phyloP scores from a whole-genome alignment of 1,140 invertebrate species.

The Sinonovacula constricta region DNA sequence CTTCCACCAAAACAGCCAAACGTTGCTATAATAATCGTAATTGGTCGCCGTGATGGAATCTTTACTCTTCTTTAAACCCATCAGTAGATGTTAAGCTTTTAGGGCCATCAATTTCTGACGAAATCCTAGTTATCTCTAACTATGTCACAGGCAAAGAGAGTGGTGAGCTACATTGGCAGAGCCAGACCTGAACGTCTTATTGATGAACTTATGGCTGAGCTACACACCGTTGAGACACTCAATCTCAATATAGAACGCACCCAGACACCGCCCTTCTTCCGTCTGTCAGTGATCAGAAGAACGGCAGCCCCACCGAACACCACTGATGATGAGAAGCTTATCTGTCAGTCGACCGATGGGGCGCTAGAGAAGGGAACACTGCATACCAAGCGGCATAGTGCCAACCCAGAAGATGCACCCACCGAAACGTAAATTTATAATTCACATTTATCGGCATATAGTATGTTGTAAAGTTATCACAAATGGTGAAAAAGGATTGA shows the following conservation, averaged over 20 bases:
- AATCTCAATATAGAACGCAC: conserved; percentile 97
- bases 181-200: conserved; percentile 93
- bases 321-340: conserved; percentile 73
- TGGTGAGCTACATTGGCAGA: conserved; percentile 93
- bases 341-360: conserved; percentile 72
- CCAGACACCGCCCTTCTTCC: conserved; percentile 98
- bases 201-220: conserved; percentile 97
- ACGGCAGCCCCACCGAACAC: conserved; percentile 58
- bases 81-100: too few relatives aligned
- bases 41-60: too few relatives aligned
- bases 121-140: too few relatives aligned
- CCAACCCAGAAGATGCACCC: conserved; percentile 84
- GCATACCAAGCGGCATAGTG: conserved; percentile 96
- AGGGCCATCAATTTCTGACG: too few relatives aligned
- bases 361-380: conserved; percentile 86
- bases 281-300: conserved; percentile 86
- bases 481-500: background rate
- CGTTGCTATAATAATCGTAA: too few relatives aligned
- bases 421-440: conserved; percentile 65
- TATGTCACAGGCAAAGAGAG: conserved; percentile 97
- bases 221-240: conserved; percentile 96
- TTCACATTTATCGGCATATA: too few relatives aligned
- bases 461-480: background rate
- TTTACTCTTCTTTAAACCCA: too few relatives aligned
- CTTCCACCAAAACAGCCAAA: too few relatives aligned